Conservation (phyloP, 2,797 vertebrate genomes). For the Rhinichthys osculus region DNA sequence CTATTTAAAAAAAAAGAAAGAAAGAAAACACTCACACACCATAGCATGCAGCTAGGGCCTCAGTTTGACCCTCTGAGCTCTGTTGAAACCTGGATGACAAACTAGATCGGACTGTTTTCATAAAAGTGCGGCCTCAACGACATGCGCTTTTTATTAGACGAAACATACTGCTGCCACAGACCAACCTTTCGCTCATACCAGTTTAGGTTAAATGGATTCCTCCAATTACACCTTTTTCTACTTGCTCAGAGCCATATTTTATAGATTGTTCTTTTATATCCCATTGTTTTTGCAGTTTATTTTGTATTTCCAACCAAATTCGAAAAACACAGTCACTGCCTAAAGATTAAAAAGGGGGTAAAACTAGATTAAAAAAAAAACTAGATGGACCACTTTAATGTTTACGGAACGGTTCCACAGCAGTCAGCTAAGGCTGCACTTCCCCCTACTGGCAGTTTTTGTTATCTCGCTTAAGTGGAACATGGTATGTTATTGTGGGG, state of each 20-base stretch:
- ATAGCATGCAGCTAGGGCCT: conserved; percentile 31
- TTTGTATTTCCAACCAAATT: conserved; percentile 70
- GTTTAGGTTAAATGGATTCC: conserved; percentile 68
- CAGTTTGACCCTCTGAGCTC: conserved; percentile 46
- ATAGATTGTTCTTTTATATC: conserved; percentile 78
- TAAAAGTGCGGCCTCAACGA: conserved; percentile 47
- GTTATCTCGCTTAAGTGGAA: conserved; percentile 70
- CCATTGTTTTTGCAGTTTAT: conserved; percentile 71
- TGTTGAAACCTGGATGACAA: conserved; percentile 49
- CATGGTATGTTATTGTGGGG: conserved; percentile 70
- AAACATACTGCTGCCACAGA: conserved; percentile 78
- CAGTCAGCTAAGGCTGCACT: conserved; percentile 65
- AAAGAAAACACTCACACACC: conserved; percentile 12
- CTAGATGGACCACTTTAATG: conserved; percentile 77
- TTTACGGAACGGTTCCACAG: conserved; percentile 74
- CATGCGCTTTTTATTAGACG: conserved; percentile 66
- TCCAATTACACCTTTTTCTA: conserved; percentile 77
- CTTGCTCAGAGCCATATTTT: conserved; percentile 86
- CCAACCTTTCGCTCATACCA: conserved; percentile 66
- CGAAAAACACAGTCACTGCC: conserved; percentile 78
- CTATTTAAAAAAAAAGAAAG: conserved; percentile 12
- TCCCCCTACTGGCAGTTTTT: conserved; percentile 71
- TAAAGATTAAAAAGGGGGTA: conserved; percentile 55
- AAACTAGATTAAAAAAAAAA: conserved; percentile 34
- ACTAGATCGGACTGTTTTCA: conserved; percentile 44